These are phyloP conservation scores for Saguinus midas DNA, from an alignment of 2,113 vertebrate genomes.

Conservation along the genomic window DNA sequence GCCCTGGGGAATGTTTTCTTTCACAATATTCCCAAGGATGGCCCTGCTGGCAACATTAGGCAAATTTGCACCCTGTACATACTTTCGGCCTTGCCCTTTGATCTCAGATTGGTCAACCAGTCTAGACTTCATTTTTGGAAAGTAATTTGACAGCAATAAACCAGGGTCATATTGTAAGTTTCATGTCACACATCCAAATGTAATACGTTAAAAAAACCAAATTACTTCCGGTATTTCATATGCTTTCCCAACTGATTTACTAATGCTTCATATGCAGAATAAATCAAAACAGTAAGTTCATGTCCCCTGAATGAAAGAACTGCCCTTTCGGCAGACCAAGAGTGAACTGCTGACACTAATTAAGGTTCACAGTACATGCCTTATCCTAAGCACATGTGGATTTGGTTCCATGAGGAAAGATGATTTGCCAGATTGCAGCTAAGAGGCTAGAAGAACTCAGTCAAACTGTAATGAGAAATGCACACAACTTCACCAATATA, in stretches of 20 bases:
- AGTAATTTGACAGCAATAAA: neutral
- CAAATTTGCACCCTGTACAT: neutral
- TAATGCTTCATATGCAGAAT: slow-evolving; percentile 9
- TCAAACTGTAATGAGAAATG: slow-evolving; percentile 27
- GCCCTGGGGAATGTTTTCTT: neutral
- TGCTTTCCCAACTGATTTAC: neutral
- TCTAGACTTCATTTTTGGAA: neutral
- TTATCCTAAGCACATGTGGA: neutral
- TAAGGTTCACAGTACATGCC: neutral
- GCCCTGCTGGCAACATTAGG: neutral
- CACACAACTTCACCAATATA: neutral
- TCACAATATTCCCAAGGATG: neutral
- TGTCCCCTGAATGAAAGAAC: neutral
- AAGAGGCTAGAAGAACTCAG: slow-evolving; percentile 33
- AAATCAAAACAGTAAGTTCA: slow-evolving; percentile 3
- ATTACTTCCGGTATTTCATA: slow-evolving; percentile 17
- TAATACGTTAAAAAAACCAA: slow-evolving; percentile 7
- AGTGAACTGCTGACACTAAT: slow-evolving; percentile 30
- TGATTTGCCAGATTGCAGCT: slow-evolving; percentile 46
- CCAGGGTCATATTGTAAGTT: neutral
- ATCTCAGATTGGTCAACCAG: neutral
- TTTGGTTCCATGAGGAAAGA: slow-evolving; percentile 4
- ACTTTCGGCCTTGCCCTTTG: neutral
- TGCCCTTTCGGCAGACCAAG: neutral
- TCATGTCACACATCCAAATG: neutral